Percentiles rank a stretch among this genome's conserved stretches.
phyloP scores from a whole-genome alignment of 2,797 vertebrate genomes.

The Coracias cyanogaster region DNA sequence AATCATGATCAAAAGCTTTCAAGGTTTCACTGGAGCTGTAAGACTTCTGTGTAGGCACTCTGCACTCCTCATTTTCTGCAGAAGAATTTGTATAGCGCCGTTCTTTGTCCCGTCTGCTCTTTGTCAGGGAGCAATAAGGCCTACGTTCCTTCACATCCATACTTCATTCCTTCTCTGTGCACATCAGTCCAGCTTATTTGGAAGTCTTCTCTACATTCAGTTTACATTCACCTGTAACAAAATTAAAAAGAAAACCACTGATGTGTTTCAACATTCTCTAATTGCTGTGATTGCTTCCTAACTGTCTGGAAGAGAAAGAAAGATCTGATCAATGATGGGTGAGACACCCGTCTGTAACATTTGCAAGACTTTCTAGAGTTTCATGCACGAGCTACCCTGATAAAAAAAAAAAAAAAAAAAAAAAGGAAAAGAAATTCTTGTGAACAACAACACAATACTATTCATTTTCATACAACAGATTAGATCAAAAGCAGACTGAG shows the following conservation, averaged over 20 bases:
- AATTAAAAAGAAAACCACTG: constrained; percentile 60
- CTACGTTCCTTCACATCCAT: constrained; percentile 99
- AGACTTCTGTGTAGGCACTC: constrained; percentile 96
- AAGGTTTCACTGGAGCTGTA: constrained; percentile 97
- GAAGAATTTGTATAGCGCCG: constrained; percentile 84
- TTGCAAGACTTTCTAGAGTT: background rate
- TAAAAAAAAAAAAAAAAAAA: background rate
- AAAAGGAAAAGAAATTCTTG: background rate
- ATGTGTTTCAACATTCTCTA: constrained; percentile 19
- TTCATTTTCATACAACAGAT: background rate
- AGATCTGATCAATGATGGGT: background rate
- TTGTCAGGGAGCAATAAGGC: constrained; percentile 98
- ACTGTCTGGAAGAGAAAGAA: background rate
- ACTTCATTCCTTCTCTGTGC: constrained; percentile 91
- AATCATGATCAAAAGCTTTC: constrained; percentile 97
- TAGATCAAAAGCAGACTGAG: background rate
- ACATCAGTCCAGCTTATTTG: constrained; percentile 74
- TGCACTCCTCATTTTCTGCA: constrained; percentile 88
- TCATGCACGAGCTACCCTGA: background rate
- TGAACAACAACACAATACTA: background rate
- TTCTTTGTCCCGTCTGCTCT: constrained; percentile 92
- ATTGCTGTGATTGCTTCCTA: background rate
- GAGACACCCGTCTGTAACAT: background rate
- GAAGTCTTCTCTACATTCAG: constrained; percentile 77
- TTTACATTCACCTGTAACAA: constrained; percentile 80